Percentiles rank a stretch among this genome's conserved stretches.
Evolutionary conservation across 2,113 vertebrate species (phyloP).

Genomic region (Brachyhypopomus gauderio): DNA sequence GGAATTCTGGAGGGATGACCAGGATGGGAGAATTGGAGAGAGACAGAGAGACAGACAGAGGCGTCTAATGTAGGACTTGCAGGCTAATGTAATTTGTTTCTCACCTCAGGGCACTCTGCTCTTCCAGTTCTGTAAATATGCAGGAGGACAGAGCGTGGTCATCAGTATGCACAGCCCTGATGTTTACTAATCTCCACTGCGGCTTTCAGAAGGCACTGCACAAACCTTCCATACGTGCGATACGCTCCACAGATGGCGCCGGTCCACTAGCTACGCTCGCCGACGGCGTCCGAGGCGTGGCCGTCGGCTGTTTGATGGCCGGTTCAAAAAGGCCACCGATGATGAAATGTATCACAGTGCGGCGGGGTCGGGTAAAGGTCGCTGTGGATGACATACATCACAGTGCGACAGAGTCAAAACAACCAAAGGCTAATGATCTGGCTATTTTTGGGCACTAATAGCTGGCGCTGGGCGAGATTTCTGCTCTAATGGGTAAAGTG

Average conservation of each 20-base stretch:
- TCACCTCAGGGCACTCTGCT: slow-evolving; percentile 76
- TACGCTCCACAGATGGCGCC: too few relatives aligned
- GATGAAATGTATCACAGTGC: not conserved
- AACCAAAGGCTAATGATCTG: not conserved
- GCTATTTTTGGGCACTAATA: not conserved
- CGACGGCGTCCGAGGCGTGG: not conserved
- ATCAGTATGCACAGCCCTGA: slow-evolving; percentile 77
- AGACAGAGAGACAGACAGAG: too few relatives aligned
- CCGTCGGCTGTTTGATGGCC: not conserved
- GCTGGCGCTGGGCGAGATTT: not conserved
- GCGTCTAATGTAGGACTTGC: slow-evolving; percentile 63
- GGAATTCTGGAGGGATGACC: slow-evolving; percentile 21
- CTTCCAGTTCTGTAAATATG: slow-evolving; percentile 77
- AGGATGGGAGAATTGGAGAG: slow-evolving; percentile 47
- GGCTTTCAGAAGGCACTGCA: slow-evolving; percentile 44
- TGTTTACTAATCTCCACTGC: slow-evolving; percentile 76
- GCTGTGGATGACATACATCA: not conserved
- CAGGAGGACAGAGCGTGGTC: slow-evolving; percentile 73
- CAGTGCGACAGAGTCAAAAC: not conserved
- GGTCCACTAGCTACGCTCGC: too few relatives aligned
- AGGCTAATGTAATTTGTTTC: slow-evolving; percentile 79
- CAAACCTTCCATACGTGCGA: not conserved
- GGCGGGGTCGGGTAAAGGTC: not conserved
- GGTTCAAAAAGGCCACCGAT: not conserved
- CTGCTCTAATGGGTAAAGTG: not conserved